Base-by-base conservation (phyloP, 2,888 invertebrate species). In the Apocheima hispidaria region DNA sequence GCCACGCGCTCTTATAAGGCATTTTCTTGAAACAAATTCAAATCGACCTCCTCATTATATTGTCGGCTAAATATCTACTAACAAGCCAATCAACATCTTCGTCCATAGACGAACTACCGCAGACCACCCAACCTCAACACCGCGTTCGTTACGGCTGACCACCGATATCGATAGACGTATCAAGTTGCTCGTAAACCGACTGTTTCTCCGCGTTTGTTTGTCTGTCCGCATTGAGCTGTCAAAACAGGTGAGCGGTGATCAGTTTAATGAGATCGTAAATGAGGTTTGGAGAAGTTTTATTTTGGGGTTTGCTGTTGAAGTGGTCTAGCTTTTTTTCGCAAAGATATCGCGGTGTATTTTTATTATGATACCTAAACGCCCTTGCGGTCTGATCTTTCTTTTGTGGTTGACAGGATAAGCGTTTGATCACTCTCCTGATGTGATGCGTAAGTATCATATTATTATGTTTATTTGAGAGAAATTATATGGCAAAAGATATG, bases 161-260 rank as follows among this genome's bases (percentile, higher is more conserved):
- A 56, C 54, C 59, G 30, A 54, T 52, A 65, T 65, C 60, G 60
- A 65, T 64, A 67, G 54, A 65, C 70, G 65, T 65, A 71, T 71
- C 66, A 65, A 58, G 60, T 63, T 63, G 44, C 60, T 68, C 68
- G 71, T 68, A 69, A 69, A 69, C 52, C 43, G 62, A 49, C 46
- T 41, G 60, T 58, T 38, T 38, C 21, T 41, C 12, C 21, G 16
- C 62, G 69, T 63, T 63, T 69, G 69, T 71, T 68, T 68, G 65
- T 65, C 50, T 63, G 55, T 44, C 50, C 54, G 33, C 48, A 53
- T 64, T 57, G 51, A 65, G 66, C 68, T 68, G 71, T 70, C 68
- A 67, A 65, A 69, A 71, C 69, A 71, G 66, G 71, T 71, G 68
- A 61, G 44, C 41, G 58, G 65, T 52, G 35, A 65, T 63, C 63